Evolutionary conservation across 2,113 vertebrate species (phyloP).

Genomic region (Sinocyclocheilus rhinocerous): DNA sequence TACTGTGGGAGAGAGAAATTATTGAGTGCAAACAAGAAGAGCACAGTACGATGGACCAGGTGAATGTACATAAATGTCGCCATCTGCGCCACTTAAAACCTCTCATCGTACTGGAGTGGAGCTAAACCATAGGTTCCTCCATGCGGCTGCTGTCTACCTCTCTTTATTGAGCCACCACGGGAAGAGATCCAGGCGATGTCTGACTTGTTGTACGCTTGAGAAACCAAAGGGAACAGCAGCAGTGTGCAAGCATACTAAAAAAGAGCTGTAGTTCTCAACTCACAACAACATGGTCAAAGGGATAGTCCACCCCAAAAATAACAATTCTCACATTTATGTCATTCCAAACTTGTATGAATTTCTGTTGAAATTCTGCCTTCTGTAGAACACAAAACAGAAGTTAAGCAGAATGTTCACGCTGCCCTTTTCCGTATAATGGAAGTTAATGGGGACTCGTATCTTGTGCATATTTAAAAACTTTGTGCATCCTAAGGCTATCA

Average conservation of each 20-base stretch:
- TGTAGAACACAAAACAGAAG: neutral
- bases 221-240: constrained; percentile 11
- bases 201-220: constrained; percentile 1
- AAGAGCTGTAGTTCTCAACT: neutral
- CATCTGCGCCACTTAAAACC: constrained; percentile 46
- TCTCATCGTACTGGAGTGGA: constrained; percentile 11
- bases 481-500: neutral
- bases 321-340: neutral
- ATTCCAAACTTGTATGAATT: neutral
- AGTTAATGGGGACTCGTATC: neutral
- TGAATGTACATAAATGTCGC: constrained; percentile 48
- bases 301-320: neutral
- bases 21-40: constrained; percentile 56
- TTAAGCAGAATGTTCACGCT: neutral
- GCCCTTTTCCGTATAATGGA: neutral
- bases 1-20: constrained; percentile 59
- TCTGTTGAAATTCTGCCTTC: neutral
- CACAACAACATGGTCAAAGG: neutral
- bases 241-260: constrained; percentile 1
- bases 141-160: neutral
- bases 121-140: neutral
- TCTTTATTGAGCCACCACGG: neutral
- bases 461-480: neutral
- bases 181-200: neutral
- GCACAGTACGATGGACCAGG: constrained; percentile 45